Evolutionary conservation across 2,888 invertebrate species (phyloP).

Genomic region (Petrolisthes cinctipes): DNA sequence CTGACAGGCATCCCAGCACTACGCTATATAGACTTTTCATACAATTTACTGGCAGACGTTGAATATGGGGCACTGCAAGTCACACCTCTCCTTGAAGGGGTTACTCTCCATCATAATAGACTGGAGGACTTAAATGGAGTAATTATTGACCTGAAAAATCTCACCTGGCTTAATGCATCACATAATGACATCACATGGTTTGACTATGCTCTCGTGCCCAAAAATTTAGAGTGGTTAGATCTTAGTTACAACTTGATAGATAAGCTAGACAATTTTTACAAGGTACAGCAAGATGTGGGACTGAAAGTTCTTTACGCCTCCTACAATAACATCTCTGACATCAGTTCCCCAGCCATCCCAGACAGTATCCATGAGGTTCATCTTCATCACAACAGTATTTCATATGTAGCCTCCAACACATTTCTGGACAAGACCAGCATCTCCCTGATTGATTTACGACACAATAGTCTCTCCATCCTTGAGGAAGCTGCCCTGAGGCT

Average conservation of each 20-base stretch:
- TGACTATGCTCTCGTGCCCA: slow-evolving; percentile 87
- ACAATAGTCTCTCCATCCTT: slow-evolving; percentile 80
- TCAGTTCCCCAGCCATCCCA: slow-evolving; percentile 79
- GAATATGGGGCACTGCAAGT: slow-evolving; percentile 86
- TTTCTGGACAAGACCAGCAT: slow-evolving; percentile 79
- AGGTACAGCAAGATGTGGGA: slow-evolving; percentile 75
- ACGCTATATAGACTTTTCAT: slow-evolving; percentile 84
- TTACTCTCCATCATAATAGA: slow-evolving; percentile 87
- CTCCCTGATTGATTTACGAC: slow-evolving; percentile 83
- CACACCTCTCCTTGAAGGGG: slow-evolving; percentile 84
- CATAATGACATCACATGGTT: slow-evolving; percentile 90
- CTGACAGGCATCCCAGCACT: slow-evolving; percentile 72
- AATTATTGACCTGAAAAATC: slow-evolving; percentile 85
- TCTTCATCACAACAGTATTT: slow-evolving; percentile 78
- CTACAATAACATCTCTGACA: slow-evolving; percentile 82
- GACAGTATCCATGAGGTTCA: slow-evolving; percentile 85
- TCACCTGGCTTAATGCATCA: slow-evolving; percentile 90
- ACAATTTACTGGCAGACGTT: slow-evolving; percentile 78
- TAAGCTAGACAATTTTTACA: slow-evolving; percentile 76
- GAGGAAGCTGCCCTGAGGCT: slow-evolving; percentile 81
- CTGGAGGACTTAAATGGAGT: slow-evolving; percentile 85
- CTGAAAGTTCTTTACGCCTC: slow-evolving; percentile 90
- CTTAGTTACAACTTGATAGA: slow-evolving; percentile 87
- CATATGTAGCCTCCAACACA: slow-evolving; percentile 78
- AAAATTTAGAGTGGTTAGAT: slow-evolving; percentile 87